phyloP scores from a whole-genome alignment of 2,113 vertebrate species.

The Zapornia atra region DNA sequence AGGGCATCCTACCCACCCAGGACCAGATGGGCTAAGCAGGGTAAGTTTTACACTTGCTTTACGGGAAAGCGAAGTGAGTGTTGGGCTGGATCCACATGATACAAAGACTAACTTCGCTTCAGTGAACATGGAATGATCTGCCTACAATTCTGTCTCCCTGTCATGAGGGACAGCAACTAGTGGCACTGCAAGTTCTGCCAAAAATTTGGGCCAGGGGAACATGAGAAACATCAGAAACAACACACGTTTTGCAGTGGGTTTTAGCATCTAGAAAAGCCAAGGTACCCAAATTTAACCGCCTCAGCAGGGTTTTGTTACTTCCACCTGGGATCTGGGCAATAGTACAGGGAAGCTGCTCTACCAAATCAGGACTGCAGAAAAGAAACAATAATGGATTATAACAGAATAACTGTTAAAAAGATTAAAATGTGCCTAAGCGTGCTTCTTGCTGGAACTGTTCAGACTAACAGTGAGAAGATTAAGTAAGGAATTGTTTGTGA shows the following conservation, averaged over 20 bases:
- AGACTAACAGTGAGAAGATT: neutral
- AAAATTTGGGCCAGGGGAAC: neutral
- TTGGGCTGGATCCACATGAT: neutral
- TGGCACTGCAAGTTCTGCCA: neutral
- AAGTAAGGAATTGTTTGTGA: neutral
- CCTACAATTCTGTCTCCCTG: neutral
- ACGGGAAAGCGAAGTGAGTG: neutral
- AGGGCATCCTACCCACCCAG: constrained; percentile 86
- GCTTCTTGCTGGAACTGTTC: neutral
- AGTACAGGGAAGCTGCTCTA: neutral
- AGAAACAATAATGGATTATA: neutral
- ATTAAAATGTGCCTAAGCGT: neutral
- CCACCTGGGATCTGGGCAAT: neutral
- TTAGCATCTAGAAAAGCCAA: neutral
- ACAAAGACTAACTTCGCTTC: neutral
- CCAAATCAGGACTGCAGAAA: neutral
- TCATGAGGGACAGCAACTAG: neutral
- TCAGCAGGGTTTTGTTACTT: neutral
- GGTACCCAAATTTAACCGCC: neutral
- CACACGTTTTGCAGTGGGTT: neutral
- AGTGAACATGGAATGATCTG: accelerated
- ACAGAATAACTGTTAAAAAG: neutral
- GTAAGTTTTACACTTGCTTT: constrained; percentile 51
- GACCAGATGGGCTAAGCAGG: constrained; percentile 82
- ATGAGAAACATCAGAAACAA: neutral